Percentiles rank a stretch among this genome's conserved stretches.
These are phyloP conservation scores for Harpalus rufipes DNA, from an alignment of 2,888 invertebrate genomes.

Conservation along the genomic window DNA sequence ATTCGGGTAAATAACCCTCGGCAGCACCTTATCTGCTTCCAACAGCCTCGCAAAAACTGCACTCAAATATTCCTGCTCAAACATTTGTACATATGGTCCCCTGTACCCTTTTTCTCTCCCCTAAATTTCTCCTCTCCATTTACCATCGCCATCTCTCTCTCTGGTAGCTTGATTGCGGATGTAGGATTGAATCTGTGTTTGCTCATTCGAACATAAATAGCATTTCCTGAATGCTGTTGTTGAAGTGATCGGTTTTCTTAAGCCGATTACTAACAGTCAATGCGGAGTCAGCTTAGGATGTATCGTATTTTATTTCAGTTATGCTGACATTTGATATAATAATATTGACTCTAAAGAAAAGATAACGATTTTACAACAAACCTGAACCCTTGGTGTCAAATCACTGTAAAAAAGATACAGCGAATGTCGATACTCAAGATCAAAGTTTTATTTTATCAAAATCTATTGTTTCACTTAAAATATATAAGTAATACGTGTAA, in stretches of 20 bases:
- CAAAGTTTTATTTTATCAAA: too few relatives aligned
- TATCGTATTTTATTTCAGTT: slow-evolving; percentile 36
- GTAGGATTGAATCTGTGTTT: slow-evolving; percentile 48
- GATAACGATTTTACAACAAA: too few relatives aligned
- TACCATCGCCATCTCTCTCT: background rate
- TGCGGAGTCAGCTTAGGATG: slow-evolving; percentile 28
- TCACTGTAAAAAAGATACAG: too few relatives aligned
- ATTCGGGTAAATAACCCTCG: slow-evolving; percentile 13
- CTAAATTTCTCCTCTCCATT: background rate
- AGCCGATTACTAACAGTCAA: slow-evolving; percentile 55
- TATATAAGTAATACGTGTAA: too few relatives aligned
- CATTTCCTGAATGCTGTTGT: slow-evolving; percentile 35
- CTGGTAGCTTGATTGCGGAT: slow-evolving; percentile 14
- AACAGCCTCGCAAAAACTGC: slow-evolving; percentile 28
- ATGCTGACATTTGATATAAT: slow-evolving; percentile 41
- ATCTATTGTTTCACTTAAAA: too few relatives aligned
- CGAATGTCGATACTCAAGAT: too few relatives aligned
- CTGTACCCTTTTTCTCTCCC: slow-evolving; percentile 21
- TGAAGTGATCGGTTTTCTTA: slow-evolving; percentile 43
- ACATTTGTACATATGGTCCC: slow-evolving; percentile 43
- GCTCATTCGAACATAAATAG: slow-evolving; percentile 56
- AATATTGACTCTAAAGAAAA: background rate
- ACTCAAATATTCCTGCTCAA: slow-evolving; percentile 48
- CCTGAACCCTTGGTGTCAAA: too few relatives aligned
- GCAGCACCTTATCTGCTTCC: slow-evolving; percentile 2